These are phyloP conservation scores for Thymallus thymallus DNA, from an alignment of 2,113 vertebrate species.

Conservation along the genomic window DNA sequence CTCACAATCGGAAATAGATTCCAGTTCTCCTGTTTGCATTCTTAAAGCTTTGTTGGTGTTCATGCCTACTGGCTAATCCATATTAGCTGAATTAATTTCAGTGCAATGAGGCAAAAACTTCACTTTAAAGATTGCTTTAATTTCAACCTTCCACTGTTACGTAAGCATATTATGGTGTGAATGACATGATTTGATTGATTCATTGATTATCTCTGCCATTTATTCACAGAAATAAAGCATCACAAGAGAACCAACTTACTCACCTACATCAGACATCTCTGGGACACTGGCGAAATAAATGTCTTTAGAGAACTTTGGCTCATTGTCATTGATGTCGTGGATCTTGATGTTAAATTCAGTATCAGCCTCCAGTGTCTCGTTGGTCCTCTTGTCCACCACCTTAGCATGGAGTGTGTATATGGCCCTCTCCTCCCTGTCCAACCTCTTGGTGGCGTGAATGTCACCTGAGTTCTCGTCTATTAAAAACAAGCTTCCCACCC, in stretches of 20 bases:
- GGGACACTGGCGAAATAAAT: constrained; percentile 87
- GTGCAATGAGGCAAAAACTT: constrained; percentile 59
- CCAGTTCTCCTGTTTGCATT: constrained; percentile 47
- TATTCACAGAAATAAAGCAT: neutral
- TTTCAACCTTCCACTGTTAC: constrained; percentile 58
- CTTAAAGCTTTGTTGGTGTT: too few relatives aligned
- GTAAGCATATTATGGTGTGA: neutral
- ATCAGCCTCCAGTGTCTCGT: constrained; percentile 89
- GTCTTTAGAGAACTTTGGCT: constrained; percentile 89
- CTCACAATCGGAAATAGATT: constrained; percentile 66
- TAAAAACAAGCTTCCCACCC: constrained; percentile 90
- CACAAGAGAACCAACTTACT: constrained; percentile 56
- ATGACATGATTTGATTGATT: neutral
- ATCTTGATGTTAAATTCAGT: constrained; percentile 99
- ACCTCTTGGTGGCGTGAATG: constrained; percentile 92
- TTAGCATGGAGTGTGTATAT: constrained; percentile 90
- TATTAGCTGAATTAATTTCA: constrained; percentile 18
- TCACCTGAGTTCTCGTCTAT: constrained; percentile 98
- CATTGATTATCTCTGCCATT: neutral
- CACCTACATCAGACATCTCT: constrained; percentile 97
- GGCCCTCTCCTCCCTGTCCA: constrained; percentile 96
- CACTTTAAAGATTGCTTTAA: neutral
- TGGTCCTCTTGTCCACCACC: constrained; percentile 88
- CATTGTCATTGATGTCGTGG: constrained; percentile 98
- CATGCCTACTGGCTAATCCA: constrained; percentile 42